phyloP scores from a whole-genome alignment of 92 coral and sea anemone species.

The Phenganax subtilis region DNA sequence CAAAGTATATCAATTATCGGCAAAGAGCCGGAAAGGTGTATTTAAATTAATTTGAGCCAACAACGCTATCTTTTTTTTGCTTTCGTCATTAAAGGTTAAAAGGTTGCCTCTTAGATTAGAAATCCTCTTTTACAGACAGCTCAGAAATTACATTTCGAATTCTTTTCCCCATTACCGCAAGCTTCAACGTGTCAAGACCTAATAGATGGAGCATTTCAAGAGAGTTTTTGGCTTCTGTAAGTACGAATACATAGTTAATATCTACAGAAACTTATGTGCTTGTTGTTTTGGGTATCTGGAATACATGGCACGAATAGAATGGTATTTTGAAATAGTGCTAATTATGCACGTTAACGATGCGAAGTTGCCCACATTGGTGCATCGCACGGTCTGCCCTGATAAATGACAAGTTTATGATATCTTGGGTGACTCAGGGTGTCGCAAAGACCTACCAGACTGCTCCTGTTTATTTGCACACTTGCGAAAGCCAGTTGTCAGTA shows the following conservation, averaged over 20 bases:
- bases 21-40: conserved; percentile 1
- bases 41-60: background rate
- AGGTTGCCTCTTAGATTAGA: background rate
- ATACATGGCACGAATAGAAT: no score
- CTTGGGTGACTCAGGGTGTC: no score
- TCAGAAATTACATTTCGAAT: background rate
- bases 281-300: no score
- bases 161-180: background rate
- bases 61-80: background rate
- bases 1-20: background rate
- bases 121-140: conserved; percentile 5
- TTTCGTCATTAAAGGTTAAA: conserved; percentile 18
- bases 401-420: no score
- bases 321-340: no score
- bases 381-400: no score
- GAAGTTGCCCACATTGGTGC: no score
- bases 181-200: background rate
- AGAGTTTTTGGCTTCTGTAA: conserved; percentile 3
- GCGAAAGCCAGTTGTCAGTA: no score
- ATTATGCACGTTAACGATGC: no score
- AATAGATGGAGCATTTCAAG: conserved; percentile 1
- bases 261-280: background rate
- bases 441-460: no score
- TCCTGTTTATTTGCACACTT: no score
- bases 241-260: background rate